These are phyloP conservation scores for Crenichthys baileyi DNA, from an alignment of 2,797 vertebrate species.

Conservation along the genomic window DNA sequence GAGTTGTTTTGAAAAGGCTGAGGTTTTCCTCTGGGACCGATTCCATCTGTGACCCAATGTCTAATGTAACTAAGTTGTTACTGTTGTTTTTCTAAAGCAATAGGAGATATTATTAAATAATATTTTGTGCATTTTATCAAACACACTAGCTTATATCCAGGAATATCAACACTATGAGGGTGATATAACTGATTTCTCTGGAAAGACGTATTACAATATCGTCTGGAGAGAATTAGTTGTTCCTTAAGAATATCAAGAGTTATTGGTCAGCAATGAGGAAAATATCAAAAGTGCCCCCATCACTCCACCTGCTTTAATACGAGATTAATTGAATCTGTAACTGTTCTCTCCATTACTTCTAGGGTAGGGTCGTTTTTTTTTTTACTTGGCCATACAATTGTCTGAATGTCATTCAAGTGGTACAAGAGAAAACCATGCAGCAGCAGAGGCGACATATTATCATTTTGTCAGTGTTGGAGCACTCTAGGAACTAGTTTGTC, in stretches of 20 bases:
- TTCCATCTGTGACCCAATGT: not conserved
- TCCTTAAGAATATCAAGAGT: not conserved
- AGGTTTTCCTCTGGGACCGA: not conserved
- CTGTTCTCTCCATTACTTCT: conserved; percentile 35
- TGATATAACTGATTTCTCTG: not conserved
- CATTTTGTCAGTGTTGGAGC: conserved; percentile 54
- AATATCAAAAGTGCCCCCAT: not conserved
- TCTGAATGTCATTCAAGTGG: conserved; percentile 22
- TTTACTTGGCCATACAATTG: conserved; percentile 29
- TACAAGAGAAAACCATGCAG: conserved; percentile 20
- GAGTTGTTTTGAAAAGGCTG: not conserved
- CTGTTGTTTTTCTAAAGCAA: not conserved
- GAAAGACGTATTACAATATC: not conserved
- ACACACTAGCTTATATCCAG: not conserved
- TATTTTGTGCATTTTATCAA: not conserved
- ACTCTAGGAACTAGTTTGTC: conserved; percentile 60
- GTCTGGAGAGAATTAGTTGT: not conserved
- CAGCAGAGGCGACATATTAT: conserved; percentile 51
- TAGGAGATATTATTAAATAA: not conserved
- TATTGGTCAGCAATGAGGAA: not conserved
- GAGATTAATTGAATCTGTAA: conserved; percentile 28
- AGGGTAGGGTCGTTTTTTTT: conserved; percentile 19
- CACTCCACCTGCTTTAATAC: conserved; percentile 14
- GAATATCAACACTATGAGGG: not conserved
- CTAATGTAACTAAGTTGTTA: not conserved